Evolutionary conservation across 2,797 vertebrate genomes (phyloP).

Genomic region (Caiman crocodilus): DNA sequence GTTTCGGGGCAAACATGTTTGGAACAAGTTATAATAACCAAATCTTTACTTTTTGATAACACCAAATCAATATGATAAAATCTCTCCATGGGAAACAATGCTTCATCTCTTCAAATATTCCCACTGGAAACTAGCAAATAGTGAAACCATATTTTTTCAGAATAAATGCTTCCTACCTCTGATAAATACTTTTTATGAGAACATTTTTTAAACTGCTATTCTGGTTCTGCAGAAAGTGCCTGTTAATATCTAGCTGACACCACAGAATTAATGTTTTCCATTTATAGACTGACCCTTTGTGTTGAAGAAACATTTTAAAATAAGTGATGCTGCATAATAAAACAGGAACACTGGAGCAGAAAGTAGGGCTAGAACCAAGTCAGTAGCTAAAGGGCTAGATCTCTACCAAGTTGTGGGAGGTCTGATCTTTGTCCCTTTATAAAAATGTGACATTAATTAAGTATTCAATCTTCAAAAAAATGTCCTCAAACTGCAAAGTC

Average conservation of each 20-base stretch:
- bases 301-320: conserved; percentile 36
- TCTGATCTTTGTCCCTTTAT: neutral
- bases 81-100: neutral
- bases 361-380: neutral
- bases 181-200: fast-evolving
- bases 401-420: neutral
- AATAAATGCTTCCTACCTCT: neutral
- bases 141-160: neutral
- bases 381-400: neutral
- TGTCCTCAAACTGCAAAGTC: neutral
- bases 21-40: neutral
- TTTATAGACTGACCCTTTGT: conserved; percentile 29
- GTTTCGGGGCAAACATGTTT: neutral
- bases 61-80: neutral
- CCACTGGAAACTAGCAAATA: neutral
- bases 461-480: neutral
- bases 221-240: conserved; percentile 1
- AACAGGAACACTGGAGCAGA: conserved; percentile 30
- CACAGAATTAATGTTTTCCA: conserved; percentile 28
- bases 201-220: conserved; percentile 7
- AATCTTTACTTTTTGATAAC: conserved; percentile 28
- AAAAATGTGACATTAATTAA: neutral
- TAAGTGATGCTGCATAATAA: conserved; percentile 59
- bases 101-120: neutral
- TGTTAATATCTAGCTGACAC: neutral